phyloP scores from a whole-genome alignment of 2,113 vertebrate species.

The Gymnocephalus cernua region DNA sequence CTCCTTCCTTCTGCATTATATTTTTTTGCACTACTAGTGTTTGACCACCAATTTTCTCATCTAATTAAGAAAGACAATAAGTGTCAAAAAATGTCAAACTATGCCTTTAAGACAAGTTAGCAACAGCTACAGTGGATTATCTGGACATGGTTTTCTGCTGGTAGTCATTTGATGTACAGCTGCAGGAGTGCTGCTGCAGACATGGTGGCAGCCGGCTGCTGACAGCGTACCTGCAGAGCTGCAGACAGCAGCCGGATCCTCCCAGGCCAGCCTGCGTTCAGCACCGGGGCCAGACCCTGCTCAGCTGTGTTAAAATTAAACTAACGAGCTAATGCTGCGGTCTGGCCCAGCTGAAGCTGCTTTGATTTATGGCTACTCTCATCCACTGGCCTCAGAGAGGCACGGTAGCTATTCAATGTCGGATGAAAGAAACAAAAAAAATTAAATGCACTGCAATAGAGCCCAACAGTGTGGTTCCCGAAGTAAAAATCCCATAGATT shows the following conservation, averaged over 20 bases:
- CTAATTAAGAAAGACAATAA: not conserved
- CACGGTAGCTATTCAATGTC: not conserved
- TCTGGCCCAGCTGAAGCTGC: slow-evolving; percentile 31
- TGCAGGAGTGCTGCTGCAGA: slow-evolving; percentile 33
- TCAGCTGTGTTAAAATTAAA: slow-evolving; percentile 59
- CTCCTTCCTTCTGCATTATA: slow-evolving; percentile 22
- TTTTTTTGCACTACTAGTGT: not conserved
- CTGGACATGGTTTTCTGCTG: slow-evolving; percentile 18
- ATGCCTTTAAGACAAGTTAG: not conserved
- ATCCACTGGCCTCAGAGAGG: not conserved
- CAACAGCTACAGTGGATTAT: slow-evolving; percentile 24
- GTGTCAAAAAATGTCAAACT: not conserved
- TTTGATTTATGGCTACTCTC: slow-evolving; percentile 55
- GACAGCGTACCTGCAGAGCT: slow-evolving; percentile 31
- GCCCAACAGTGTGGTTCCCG: too few species aligned
- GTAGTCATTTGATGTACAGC: slow-evolving; percentile 19
- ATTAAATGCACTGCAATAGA: not conserved
- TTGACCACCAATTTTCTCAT: not conserved
- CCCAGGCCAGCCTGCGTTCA: slow-evolving; percentile 6
- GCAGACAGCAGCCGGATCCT: slow-evolving; percentile 14
- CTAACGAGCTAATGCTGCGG: slow-evolving; percentile 51
- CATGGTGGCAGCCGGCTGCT: slow-evolving; percentile 35
- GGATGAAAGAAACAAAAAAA: not conserved
- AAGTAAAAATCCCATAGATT: too few species aligned
- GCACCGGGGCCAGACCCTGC: slow-evolving; percentile 29